These are phyloP conservation scores for Acipenser oxyrinchus DNA, from an alignment of 2,797 vertebrate genomes.

Conservation along the genomic window DNA sequence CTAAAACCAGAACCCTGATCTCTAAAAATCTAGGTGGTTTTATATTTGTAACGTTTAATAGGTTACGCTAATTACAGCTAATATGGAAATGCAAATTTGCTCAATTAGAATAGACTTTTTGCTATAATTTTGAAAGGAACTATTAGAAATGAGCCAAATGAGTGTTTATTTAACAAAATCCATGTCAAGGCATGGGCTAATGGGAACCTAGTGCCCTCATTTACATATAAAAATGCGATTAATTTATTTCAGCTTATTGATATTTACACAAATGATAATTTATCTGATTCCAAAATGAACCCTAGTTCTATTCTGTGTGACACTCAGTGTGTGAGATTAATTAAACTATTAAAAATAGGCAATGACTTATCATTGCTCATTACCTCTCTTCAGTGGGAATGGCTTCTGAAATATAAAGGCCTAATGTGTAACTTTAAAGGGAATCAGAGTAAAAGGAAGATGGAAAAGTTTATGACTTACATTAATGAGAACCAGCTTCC, in stretches of 20 bases:
- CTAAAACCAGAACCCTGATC: constrained; percentile 49
- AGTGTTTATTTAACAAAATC: constrained; percentile 39
- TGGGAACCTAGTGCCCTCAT: not conserved
- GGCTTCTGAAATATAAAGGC: not conserved
- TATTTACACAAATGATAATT: not conserved
- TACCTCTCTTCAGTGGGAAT: not conserved
- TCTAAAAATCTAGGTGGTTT: constrained; percentile 44
- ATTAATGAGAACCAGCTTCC: no score
- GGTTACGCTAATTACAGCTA: constrained; percentile 58
- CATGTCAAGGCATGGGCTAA: constrained; percentile 11
- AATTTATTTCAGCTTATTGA: not conserved
- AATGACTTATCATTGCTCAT: not conserved
- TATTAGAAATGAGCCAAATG: constrained; percentile 40
- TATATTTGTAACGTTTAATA: constrained; percentile 49
- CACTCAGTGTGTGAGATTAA: not conserved
- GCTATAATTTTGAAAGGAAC: constrained; percentile 2
- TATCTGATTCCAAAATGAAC: not conserved
- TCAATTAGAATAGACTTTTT: constrained; percentile 49
- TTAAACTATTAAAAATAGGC: not conserved
- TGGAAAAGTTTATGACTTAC: no score
- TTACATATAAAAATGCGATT: not conserved
- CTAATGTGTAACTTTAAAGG: not conserved
- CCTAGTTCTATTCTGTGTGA: not conserved
- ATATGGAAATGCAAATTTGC: constrained; percentile 66
- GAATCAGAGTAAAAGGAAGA: no score